phyloP scores from a whole-genome alignment of 2,113 vertebrate genomes.

The Daboia siamensis region DNA sequence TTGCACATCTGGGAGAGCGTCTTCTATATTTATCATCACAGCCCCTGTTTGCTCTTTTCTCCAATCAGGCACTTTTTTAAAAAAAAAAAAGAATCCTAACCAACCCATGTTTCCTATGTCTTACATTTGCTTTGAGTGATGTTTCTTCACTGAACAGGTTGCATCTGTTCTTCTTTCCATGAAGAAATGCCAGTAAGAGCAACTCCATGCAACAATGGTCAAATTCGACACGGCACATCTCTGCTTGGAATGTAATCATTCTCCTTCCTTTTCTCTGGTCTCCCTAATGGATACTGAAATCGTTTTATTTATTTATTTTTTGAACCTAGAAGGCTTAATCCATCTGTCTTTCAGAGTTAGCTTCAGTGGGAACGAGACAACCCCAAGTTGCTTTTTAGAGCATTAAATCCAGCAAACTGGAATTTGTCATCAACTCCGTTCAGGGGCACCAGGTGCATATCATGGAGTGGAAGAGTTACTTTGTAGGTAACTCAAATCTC shows the following conservation, averaged over 20 bases:
- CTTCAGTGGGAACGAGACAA: conserved; percentile 75
- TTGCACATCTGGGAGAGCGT: conserved; percentile 4
- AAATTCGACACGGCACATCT: conserved; percentile 50
- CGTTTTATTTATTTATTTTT: neutral
- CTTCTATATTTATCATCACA: neutral
- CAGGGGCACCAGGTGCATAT: conserved; percentile 75
- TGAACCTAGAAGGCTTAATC: conserved; percentile 40
- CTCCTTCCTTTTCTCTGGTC: conserved; percentile 30
- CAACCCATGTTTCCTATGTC: neutral
- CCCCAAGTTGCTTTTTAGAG: conserved; percentile 83
- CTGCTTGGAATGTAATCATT: conserved; percentile 51
- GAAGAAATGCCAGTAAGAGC: conserved; percentile 17
- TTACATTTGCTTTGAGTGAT: conserved; percentile 25
- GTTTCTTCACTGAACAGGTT: conserved; percentile 29
- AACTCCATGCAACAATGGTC: conserved; percentile 19
- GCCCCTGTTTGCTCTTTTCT: conserved; percentile 2
- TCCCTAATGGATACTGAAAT: conserved; percentile 58
- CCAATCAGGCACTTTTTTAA: neutral
- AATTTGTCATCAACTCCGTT: conserved; percentile 71
- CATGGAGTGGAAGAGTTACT: conserved; percentile 68
- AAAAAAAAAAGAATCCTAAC: conserved; percentile 34
- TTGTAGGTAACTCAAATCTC: conserved; percentile 70
- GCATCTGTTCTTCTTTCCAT: neutral
- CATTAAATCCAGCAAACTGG: conserved; percentile 78
- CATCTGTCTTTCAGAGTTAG: conserved; percentile 84